Evolutionary conservation across 2,113 vertebrate genomes (phyloP).

Genomic region (Oceanodroma tethys): DNA sequence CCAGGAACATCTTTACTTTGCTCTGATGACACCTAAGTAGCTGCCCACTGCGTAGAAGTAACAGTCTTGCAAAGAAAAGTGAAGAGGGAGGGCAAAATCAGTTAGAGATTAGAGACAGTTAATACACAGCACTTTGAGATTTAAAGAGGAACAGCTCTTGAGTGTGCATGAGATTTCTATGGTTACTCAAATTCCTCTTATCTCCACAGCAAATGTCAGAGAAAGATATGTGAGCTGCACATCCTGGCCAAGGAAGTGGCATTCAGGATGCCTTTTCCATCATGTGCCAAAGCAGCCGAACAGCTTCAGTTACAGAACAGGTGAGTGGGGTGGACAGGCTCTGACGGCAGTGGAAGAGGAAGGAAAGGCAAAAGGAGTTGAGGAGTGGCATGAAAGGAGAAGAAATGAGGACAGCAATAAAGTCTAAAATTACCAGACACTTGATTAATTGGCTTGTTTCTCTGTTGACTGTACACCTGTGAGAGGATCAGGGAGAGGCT

Average conservation of each 20-base stretch:
- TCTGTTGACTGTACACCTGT: neutral
- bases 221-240: neutral
- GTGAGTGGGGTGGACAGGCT: slow-evolving; percentile 47
- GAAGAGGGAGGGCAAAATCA: neutral
- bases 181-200: slow-evolving; percentile 14
- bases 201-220: slow-evolving; percentile 27
- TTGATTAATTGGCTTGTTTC: neutral
- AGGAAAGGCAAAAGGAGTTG: neutral
- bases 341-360: neutral
- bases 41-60: neutral
- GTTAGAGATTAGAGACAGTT: neutral
- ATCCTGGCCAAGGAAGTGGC: neutral
- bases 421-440: neutral
- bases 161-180: neutral
- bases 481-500: neutral
- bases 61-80: neutral
- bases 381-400: neutral
- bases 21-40: neutral
- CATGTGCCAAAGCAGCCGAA: slow-evolving; percentile 54
- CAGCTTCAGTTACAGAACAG: slow-evolving; percentile 69
- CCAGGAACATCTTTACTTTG: neutral
- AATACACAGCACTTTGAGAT: neutral
- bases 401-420: neutral
- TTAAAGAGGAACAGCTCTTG: neutral
- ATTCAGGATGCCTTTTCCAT: slow-evolving; percentile 50